Evolutionary conservation across 2,888 invertebrate species (phyloP).

Genomic region (Lordiphosa andalusiaca): DNA sequence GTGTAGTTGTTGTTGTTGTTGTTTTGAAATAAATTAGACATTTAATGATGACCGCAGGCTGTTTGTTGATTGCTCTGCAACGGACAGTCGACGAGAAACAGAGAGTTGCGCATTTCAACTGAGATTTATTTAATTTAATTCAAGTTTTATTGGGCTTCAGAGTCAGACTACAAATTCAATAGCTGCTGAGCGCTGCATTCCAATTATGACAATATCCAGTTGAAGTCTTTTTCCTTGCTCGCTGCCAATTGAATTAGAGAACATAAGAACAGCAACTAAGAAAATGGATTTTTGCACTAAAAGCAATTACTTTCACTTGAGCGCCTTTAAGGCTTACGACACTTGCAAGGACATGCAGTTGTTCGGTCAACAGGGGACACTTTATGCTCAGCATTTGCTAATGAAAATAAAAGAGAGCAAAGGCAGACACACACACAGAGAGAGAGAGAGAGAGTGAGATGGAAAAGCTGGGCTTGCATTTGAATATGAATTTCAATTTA

Average conservation of each 20-base stretch:
- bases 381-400: slow-evolving; percentile 53
- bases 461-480: slow-evolving; percentile 11
- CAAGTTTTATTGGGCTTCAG: slow-evolving; percentile 61
- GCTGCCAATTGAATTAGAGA: slow-evolving; percentile 62
- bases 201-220: slow-evolving; percentile 6
- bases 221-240: slow-evolving; percentile 12
- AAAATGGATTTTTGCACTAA: slow-evolving; percentile 16
- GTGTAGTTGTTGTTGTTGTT: slow-evolving; percentile 43
- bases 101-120: slow-evolving; percentile 51
- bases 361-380: slow-evolving; percentile 40
- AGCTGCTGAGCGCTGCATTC: background rate
- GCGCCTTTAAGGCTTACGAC: slow-evolving; percentile 53
- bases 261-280: slow-evolving; percentile 30
- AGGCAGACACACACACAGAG: background rate
- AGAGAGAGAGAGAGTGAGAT: background rate
- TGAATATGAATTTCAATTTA: slow-evolving; percentile 72
- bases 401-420: slow-evolving; percentile 51
- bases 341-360: slow-evolving; percentile 35
- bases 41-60: slow-evolving; percentile 75
- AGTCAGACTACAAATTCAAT: slow-evolving; percentile 8
- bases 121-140: slow-evolving; percentile 74
- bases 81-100: slow-evolving; percentile 25
- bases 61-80: slow-evolving; percentile 64
- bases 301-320: slow-evolving; percentile 70
- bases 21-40: slow-evolving; percentile 70